A percentile compares a stretch with the other conserved stretches of the same genome.
These are phyloP conservation scores for Chamaedrilus cognettii DNA, from an alignment of 2,888 invertebrate genomes.

Conservation along the genomic window DNA sequence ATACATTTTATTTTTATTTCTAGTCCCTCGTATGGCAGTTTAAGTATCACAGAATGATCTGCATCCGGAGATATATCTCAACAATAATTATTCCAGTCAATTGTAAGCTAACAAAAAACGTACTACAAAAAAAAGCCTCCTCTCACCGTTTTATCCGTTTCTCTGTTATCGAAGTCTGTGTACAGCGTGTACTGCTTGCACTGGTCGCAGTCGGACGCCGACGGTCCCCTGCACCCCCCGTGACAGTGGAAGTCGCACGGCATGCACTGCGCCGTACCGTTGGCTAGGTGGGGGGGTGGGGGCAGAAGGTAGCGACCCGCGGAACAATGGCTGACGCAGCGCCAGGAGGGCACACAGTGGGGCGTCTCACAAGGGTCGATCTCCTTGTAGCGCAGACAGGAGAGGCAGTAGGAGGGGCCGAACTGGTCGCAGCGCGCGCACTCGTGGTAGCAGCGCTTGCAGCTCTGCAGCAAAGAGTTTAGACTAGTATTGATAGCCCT, in stretches of 20 bases:
- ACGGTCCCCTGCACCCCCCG: constrained; percentile 61
- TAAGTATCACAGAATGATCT: no score
- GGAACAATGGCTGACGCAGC: constrained; percentile 5
- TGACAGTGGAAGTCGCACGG: constrained; percentile 81
- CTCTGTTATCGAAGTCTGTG: constrained; percentile 28
- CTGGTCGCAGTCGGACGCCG: constrained; percentile 43
- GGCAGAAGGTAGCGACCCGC: background rate
- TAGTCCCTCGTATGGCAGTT: no score
- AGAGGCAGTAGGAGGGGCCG: background rate
- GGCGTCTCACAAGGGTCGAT: background rate
- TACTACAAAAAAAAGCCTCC: no score
- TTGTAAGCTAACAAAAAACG: no score
- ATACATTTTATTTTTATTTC: no score
- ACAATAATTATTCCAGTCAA: no score
- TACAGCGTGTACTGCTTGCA: constrained; percentile 48
- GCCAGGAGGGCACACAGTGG: background rate
- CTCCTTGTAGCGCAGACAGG: constrained; percentile 1
- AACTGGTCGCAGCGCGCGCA: background rate
- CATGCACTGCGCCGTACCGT: constrained; percentile 69
- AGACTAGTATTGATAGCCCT: no score
- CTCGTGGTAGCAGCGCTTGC: constrained; percentile 5
- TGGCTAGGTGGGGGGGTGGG: no score
- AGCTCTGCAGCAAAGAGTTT: constrained; percentile 4
- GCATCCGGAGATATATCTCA: no score
- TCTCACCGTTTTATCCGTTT: background rate